Base-by-base conservation (phyloP, 2,113 vertebrate genomes). In the Cyprinodon tularosa region DNA sequence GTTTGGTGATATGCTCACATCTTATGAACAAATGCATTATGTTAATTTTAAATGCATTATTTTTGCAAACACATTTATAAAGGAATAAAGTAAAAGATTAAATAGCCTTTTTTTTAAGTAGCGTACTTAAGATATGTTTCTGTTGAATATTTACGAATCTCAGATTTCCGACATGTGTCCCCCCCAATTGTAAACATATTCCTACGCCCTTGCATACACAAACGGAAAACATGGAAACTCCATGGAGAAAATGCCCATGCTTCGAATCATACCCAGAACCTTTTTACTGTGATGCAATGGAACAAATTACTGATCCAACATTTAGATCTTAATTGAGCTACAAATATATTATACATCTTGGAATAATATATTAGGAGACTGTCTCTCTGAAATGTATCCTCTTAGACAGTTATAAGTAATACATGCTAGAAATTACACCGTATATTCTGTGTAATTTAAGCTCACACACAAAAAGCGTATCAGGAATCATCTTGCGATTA, bases 401-500 rank as follows among this genome's bases (percentile, higher is more conserved):
- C 70, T 39, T 59, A 66, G 71, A 78, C 73, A 76, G 80, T 60
- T 62, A 50, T 65, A 66, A 70, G 68, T 69, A 40, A 80, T 64
- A 6, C 50, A 20, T 53, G 61, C 74, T 76, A 79, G 61, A 90
- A 92, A 93, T 94, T 93, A 93, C 77, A 75, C 71, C 86, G 87
- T 91, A 92, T 88, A 91, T 83, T 79, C 86, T 15, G 76, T 91
- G 91, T 90, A 90, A 91, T 81, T 88, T 70, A 29, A 42, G 73
- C 83, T 74, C 68, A 50, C 1, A 59, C 74, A 79, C 88, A 84
- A 90, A 89, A 82, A 87, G 75, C 85, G 80, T 76, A 81, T 92
- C 83, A 90, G 82, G 80, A 91, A 90, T 89, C 83, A 88, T 82
- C 78, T 77, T 38, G 78, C 67, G 82, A 81, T 91, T 90, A 83